Conservation (phyloP, 2,113 vertebrate genomes). For the Gambusia affinis region DNA sequence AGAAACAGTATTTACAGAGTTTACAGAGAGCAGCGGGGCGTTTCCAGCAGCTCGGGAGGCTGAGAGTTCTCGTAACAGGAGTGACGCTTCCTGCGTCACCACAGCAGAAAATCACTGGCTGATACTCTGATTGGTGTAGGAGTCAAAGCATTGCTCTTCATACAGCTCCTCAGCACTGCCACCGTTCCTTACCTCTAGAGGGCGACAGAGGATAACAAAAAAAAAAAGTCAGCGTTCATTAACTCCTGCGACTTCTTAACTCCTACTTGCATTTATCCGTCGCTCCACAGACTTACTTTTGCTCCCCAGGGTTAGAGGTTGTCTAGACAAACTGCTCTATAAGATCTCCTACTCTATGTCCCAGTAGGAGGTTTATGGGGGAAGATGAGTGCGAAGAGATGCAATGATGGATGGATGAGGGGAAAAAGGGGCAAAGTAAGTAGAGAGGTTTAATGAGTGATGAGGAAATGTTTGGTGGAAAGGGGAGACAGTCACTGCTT, state of each 20-base stretch:
- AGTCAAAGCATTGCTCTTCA: conserved; percentile 83
- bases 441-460: conserved; percentile 47
- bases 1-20: conserved; percentile 60
- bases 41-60: conserved; percentile 27
- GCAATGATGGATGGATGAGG: conserved; percentile 35
- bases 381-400: conserved; percentile 12
- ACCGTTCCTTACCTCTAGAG: conserved; percentile 90
- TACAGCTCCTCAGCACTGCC: conserved; percentile 86
- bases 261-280: background rate
- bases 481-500: conserved; percentile 47
- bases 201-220: conserved; percentile 24
- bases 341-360: conserved; percentile 46
- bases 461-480: conserved; percentile 47
- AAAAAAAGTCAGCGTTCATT: background rate
- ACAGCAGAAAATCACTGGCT: conserved; percentile 59
- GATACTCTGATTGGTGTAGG: conserved; percentile 81
- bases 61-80: conserved; percentile 10
- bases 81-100: background rate
- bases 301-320: conserved; percentile 43
- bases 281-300: conserved; percentile 60
- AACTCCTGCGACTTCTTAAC: background rate
- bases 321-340: conserved; percentile 49
- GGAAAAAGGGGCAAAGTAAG: conserved; percentile 26
- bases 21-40: conserved; percentile 34
- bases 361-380: conserved; percentile 28